Evolutionary conservation across 2,888 invertebrate genomes (phyloP).

Genomic region (Carcina quercana): DNA sequence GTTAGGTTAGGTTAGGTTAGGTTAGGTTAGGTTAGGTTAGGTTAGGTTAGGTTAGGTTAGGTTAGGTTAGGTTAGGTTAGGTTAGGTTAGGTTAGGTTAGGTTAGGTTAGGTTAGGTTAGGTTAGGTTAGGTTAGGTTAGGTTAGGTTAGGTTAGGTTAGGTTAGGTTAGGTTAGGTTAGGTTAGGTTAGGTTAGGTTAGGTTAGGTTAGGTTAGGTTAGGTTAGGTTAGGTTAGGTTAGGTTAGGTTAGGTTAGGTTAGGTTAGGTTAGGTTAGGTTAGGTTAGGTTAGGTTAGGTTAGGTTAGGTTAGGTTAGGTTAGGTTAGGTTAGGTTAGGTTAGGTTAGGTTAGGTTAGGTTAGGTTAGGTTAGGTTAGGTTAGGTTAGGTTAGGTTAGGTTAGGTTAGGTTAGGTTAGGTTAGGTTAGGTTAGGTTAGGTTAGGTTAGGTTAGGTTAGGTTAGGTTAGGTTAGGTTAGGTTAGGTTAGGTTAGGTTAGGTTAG

Average conservation of each 20-base stretch:
- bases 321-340: conserved; percentile 14
- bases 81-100: conserved; percentile 18
- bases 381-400: conserved; percentile 14
- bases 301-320: conserved; percentile 18
- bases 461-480: conserved; percentile 17
- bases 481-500: conserved; percentile 17
- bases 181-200: conserved; percentile 17
- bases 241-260: conserved; percentile 18
- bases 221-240: conserved; percentile 18
- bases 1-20: conserved; percentile 18
- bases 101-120: conserved; percentile 14
- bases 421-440: conserved; percentile 16
- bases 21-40: conserved; percentile 18
- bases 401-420: conserved; percentile 14
- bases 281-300: conserved; percentile 18
- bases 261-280: conserved; percentile 17
- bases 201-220: conserved; percentile 18
- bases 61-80: conserved; percentile 17
- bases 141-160: conserved; percentile 17
- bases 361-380: conserved; percentile 14
- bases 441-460: conserved; percentile 16
- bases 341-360: conserved; percentile 16
- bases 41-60: too few species aligned
- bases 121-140: conserved; percentile 17
- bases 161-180: conserved; percentile 17